Percentiles rank a stretch among this genome's conserved stretches.
These are phyloP conservation scores for Passerculus sandwichensis DNA, from an alignment of 2,797 vertebrate species.

Conservation along the genomic window DNA sequence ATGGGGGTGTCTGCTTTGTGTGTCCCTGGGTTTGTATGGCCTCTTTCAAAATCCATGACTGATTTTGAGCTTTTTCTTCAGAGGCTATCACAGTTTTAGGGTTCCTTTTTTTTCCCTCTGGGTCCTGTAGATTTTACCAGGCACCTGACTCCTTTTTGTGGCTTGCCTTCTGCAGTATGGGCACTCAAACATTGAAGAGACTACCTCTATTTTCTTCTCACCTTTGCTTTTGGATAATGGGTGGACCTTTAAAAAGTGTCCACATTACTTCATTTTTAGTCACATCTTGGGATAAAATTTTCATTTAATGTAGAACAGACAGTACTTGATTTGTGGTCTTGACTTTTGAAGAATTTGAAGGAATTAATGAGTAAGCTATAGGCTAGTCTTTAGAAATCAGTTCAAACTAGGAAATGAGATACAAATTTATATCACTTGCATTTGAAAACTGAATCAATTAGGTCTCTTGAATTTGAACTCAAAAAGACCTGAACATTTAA, in stretches of 20 bases:
- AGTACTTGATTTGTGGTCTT: not conserved
- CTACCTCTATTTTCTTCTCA: not conserved
- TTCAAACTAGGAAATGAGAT: not conserved
- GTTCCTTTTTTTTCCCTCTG: not conserved
- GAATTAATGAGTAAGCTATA: not conserved
- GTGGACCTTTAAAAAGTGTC: not conserved
- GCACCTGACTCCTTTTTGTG: not conserved
- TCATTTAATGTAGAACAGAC: not conserved
- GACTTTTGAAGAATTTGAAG: not conserved
- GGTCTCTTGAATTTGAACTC: not conserved
- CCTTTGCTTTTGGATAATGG: not conserved
- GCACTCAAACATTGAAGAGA: not conserved
- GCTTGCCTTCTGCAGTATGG: not conserved
- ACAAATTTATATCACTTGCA: not conserved
- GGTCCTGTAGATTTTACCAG: not conserved
- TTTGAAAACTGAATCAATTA: not conserved
- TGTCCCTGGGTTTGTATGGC: not conserved
- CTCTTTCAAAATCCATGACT: not conserved
- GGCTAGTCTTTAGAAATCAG: not conserved
- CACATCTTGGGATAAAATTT: not conserved
- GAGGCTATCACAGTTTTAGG: not conserved
- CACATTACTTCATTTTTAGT: not conserved
- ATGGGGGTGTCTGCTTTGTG: not conserved
- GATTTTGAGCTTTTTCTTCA: not conserved
- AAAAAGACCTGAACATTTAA: not conserved